Percentiles rank a stretch among this genome's conserved stretches.
These are phyloP conservation scores for Brienomyrus longianalis DNA, from an alignment of 2,113 vertebrate species.

Conservation along the genomic window DNA sequence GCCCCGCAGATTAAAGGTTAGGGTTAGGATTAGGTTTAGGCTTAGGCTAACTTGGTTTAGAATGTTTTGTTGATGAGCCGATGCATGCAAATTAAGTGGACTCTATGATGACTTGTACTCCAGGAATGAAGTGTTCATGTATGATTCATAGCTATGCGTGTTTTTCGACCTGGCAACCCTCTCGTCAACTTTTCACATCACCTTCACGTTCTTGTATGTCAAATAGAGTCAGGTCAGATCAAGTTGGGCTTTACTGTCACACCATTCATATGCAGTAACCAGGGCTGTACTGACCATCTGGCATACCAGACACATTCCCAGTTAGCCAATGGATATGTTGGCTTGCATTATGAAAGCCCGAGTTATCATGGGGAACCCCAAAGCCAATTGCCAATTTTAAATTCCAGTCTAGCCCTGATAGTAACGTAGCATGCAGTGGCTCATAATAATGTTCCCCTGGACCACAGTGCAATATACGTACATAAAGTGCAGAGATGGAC, in stretches of 20 bases:
- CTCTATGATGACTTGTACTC: background rate
- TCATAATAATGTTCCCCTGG: background rate
- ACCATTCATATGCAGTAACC: background rate
- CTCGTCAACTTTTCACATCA: too few species aligned
- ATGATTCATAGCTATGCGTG: background rate
- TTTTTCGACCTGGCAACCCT: background rate
- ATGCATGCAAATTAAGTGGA: background rate
- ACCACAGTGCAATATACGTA: background rate
- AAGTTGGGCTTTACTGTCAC: background rate
- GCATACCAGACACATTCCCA: background rate
- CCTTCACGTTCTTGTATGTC: too few species aligned
- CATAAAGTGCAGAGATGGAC: background rate
- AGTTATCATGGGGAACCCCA: background rate
- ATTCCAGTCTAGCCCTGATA: background rate
- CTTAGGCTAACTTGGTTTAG: background rate
- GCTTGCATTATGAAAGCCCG: background rate
- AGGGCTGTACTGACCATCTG: background rate
- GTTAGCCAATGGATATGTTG: background rate
- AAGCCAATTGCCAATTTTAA: background rate
- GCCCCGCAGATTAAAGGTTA: background rate
- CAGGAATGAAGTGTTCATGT: background rate
- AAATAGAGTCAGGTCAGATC: background rate
- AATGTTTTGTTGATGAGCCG: background rate
- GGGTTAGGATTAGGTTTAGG: background rate
- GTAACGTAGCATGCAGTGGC: background rate